A percentile compares a stretch with the other conserved stretches of the same genome.
These are phyloP conservation scores for Petroica traversi DNA, from an alignment of 2,113 vertebrate species.

Conservation along the genomic window DNA sequence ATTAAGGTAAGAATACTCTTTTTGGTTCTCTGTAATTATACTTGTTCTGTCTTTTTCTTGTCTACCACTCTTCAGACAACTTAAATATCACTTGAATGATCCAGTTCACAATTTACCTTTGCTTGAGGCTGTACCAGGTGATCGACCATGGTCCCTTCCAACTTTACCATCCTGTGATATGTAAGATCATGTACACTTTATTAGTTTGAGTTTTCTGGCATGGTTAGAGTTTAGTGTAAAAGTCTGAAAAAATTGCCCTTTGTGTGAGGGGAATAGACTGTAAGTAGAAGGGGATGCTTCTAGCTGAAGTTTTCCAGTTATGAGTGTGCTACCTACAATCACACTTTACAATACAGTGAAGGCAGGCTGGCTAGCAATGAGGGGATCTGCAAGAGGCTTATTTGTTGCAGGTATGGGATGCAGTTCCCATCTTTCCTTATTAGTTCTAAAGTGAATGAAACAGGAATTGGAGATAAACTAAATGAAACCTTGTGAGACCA, in stretches of 20 bases:
- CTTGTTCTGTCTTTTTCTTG: neutral
- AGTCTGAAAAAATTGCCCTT: neutral
- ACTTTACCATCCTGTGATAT: neutral
- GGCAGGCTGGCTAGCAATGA: neutral
- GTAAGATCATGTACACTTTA: neutral
- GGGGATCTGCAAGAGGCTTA: neutral
- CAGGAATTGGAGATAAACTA: neutral
- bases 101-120: neutral
- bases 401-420: neutral
- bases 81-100: neutral
- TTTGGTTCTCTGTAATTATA: neutral
- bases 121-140: neutral
- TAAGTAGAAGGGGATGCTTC: neutral
- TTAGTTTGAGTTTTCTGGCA: neutral
- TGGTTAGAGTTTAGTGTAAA: neutral
- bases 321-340: neutral
- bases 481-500: neutral
- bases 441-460: neutral
- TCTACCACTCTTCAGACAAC: neutral
- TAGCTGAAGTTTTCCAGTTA: neutral
- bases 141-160: fast-evolving
- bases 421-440: neutral
- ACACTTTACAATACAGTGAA: neutral
- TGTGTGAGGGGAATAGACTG: neutral
- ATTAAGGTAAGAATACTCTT: neutral